phyloP scores from a whole-genome alignment of 2,113 vertebrate species.

The Mormyrus iriodes region DNA sequence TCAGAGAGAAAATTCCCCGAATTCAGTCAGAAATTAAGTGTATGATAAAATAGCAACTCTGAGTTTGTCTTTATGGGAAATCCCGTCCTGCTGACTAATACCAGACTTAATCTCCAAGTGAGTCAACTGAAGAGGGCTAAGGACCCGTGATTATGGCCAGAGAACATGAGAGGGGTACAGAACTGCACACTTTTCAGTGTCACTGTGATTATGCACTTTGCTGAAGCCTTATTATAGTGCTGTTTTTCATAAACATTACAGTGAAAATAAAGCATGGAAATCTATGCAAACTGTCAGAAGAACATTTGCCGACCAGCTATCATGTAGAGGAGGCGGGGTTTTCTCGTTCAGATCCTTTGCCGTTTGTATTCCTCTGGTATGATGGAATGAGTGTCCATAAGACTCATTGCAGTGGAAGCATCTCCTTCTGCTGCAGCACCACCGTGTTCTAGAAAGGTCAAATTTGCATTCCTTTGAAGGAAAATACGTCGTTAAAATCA shows the following conservation, averaged over 20 bases:
- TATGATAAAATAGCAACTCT: too few species aligned
- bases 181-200: background rate
- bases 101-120: background rate
- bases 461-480: background rate
- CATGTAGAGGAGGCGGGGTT: background rate
- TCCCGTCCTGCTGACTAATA: background rate
- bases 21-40: too few species aligned
- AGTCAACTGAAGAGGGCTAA: background rate
- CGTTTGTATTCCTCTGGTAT: background rate
- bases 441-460: background rate
- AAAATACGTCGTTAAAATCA: background rate
- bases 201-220: background rate
- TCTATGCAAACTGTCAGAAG: constrained; percentile 26
- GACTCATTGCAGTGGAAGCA: background rate
- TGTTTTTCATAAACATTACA: constrained; percentile 12
- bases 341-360: background rate
- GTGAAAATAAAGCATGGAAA: background rate
- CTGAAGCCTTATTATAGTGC: constrained; percentile 20
- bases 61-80: background rate
- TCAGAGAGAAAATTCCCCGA: too few species aligned
- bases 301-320: background rate
- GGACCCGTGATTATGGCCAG: background rate
- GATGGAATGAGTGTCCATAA: background rate
- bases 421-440: background rate
- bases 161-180: background rate